Conservation (phyloP, 2,113 vertebrate species). For the Charina bottae region DNA sequence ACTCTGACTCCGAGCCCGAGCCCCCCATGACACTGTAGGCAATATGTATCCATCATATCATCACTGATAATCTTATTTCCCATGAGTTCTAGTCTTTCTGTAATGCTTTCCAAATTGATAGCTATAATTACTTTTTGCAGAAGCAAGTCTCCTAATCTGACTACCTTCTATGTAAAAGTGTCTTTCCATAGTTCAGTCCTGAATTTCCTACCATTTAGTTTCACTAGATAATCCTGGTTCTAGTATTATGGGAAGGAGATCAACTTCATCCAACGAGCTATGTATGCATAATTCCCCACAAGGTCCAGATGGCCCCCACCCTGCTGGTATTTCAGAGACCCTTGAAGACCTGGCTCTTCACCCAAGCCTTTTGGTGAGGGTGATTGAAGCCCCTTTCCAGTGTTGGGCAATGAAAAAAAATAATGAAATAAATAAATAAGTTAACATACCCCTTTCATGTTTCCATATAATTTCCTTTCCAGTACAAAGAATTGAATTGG, state of each 20-base stretch:
- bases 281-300: background rate
- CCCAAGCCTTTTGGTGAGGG: background rate
- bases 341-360: background rate
- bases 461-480: background rate
- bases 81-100: background rate
- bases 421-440: background rate
- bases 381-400: background rate
- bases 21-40: too few species aligned
- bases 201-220: background rate
- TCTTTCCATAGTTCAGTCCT: background rate
- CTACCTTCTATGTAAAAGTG: background rate
- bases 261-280: background rate
- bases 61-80: background rate
- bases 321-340: background rate
- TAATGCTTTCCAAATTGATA: background rate
- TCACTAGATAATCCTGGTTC: background rate
- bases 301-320: background rate
- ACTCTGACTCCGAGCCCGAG: too few species aligned
- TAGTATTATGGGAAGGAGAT: background rate
- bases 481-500: background rate
- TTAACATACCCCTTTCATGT: background rate
- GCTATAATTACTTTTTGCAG: background rate
- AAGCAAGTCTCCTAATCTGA: background rate
- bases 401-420: background rate
- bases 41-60: background rate